phyloP scores from a whole-genome alignment of 2,888 invertebrate species.

The Lymantria monacha region DNA sequence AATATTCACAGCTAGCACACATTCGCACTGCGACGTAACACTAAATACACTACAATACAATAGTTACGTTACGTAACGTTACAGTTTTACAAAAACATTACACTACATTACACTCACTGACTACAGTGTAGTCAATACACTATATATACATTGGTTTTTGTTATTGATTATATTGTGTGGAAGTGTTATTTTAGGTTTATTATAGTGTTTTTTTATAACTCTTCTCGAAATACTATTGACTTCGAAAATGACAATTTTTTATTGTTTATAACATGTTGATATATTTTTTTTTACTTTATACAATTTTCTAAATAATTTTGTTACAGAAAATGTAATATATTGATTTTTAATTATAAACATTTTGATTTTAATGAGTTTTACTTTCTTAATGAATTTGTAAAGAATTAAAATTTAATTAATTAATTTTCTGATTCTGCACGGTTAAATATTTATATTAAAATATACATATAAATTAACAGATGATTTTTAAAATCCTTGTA shows the following conservation, averaged over 20 bases:
- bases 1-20: conserved; percentile 9
- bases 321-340: too few relatives aligned
- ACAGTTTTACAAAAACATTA: neutral
- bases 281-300: too few relatives aligned
- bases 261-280: too few relatives aligned
- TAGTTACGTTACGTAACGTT: neutral
- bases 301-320: too few relatives aligned
- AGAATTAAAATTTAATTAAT: neutral
- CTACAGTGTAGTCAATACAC: neutral
- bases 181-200: neutral
- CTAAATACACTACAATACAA: conserved; percentile 1
- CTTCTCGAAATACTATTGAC: too few relatives aligned
- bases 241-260: too few relatives aligned
- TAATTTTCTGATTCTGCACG: neutral
- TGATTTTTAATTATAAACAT: too few relatives aligned
- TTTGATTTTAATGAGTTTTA: too few relatives aligned
- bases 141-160: neutral
- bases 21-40: conserved; percentile 21
- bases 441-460: neutral
- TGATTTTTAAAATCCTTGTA: neutral
- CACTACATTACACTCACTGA: neutral
- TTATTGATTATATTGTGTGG: neutral
- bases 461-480: conserved; percentile 1
- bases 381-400: neutral
- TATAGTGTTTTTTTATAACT: neutral